Base-by-base conservation (phyloP, 1,140 invertebrate genomes). In the Drosophila melanica region DNA sequence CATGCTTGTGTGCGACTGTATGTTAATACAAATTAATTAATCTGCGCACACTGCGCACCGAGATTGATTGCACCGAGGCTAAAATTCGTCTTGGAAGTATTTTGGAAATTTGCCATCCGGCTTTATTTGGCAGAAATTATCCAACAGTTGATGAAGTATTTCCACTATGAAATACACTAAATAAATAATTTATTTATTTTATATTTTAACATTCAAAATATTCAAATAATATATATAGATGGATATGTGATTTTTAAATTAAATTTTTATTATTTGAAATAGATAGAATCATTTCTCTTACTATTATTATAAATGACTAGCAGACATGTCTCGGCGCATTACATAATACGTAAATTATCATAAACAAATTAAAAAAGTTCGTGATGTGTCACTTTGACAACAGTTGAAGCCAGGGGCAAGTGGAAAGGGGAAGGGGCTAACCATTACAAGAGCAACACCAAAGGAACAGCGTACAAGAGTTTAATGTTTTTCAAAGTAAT, bases 291-390 rank as follows among this genome's bases (percentile, higher is more conserved):
- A 3, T 30, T 23, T 62, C 55, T 47, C 53, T 33, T 23, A 3
- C 10, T 48, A 62, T 80, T 48, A 62, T 80, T 64, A 81, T 75
- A 81, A 86, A 86, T 86, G 78, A 86, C 60, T 75, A 33, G 37
- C 60, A 48, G 78, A 69, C 67, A 69, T 89, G 79, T 63, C 80
- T 39, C 20, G 16, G n/a, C 8, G 41, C 30, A 79, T 79, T 76
- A 69, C 42, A 57, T 64, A 85, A 80, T 55, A 54, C 84, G 75
- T 89, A 89, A 89, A 90, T 89, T 89, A 89, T 89, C 85, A 90
- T 89, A 89, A 89, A 89, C 80, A 90, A 89, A 89, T 89, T 89
- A 89, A 85, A 89, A 89, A 89, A 89, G 80, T 89, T 90, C 80
- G 77, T 90, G 81, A 85, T 81, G 84, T 89, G 84, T 90, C 84